Base-by-base conservation (phyloP, 2,113 vertebrate genomes). In the Stercorarius parasiticus region DNA sequence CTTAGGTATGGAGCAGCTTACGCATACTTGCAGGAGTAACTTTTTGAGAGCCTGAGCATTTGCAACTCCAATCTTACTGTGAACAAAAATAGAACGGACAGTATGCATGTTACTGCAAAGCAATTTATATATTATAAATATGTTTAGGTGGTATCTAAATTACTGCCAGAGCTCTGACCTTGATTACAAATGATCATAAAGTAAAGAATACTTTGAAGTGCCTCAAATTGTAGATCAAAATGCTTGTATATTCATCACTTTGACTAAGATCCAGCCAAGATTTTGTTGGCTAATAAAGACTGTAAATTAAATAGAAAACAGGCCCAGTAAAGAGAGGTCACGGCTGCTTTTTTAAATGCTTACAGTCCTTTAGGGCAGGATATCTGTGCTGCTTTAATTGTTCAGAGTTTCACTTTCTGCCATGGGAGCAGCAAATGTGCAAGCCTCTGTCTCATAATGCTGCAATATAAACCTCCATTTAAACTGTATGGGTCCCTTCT, bases 401-500 rank as follows among this genome's bases (percentile, higher is more conserved):
- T 95, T 93, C 65, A 50, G 79, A 93, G 96, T 97, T 96, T 82
- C 83, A 82, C 87, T 94, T 95, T 90, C 93, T 79, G 92, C 65
- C 74, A 78, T 95, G 88, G 97, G 94, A 97, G 80, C 69, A 85
- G 88, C 92, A 92, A 82, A 91, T 78, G 77, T 78, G 70, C 82
- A 66, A 90, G 79, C 27, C 87, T 86, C 36, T 49, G 70, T 53
- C 85, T 96, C 97, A 95, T 92, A 94, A 96, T 40, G 76, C 86
- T 18, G 90, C 81, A 96, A 69, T 93, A 84, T 72, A 94, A 92
- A 78, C 93, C 53, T 95, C 94, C 91, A 96, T 97, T 97, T 97
- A 96, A 97, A 95, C 93, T 95, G 97, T 96, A 98, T 98, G 95
- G 91, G 96, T 97, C 94, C 95, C 85, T 94, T 73, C 82, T 93